phyloP scores from a whole-genome alignment of 2,888 invertebrate species.

The Hecatera dysodea region DNA sequence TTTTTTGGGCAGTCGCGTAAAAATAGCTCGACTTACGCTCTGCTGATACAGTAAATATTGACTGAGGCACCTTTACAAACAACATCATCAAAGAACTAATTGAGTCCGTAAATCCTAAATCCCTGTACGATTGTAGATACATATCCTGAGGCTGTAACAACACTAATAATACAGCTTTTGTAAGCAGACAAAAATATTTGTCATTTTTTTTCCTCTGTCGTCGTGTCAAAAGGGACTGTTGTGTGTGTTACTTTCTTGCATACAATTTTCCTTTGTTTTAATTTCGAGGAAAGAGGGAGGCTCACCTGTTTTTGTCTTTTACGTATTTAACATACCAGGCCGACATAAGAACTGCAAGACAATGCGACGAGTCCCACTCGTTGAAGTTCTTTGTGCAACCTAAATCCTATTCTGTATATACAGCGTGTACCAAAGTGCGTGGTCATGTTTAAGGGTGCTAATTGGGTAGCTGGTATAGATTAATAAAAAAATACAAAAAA shows the following conservation, averaged over 20 bases:
- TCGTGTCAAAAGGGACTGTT: conserved; percentile 12
- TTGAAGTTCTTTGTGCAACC: conserved; percentile 62
- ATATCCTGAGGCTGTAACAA: neutral
- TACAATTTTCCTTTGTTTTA: conserved; percentile 46
- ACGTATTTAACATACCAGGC: conserved; percentile 54
- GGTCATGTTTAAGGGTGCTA: too few species aligned
- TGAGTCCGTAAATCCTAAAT: neutral
- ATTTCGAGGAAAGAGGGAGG: conserved; percentile 37
- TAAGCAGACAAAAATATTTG: conserved; percentile 8
- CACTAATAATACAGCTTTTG: neutral
- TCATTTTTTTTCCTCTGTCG: conserved; percentile 2
- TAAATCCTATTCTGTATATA: conserved; percentile 62
- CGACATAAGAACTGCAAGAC: conserved; percentile 60
- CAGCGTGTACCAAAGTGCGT: too few species aligned
- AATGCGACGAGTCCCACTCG: conserved; percentile 52
- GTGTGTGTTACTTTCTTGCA: conserved; percentile 30
- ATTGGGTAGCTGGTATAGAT: too few species aligned
- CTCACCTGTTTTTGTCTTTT: conserved; percentile 38
- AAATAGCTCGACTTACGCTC: too few species aligned
- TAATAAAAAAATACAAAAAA: too few species aligned
- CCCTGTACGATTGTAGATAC: too few species aligned
- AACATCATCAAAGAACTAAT: neutral
- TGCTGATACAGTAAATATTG: too few species aligned
- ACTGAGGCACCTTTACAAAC: neutral
- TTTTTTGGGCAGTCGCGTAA: too few species aligned